Evolutionary conservation across 2,797 vertebrate genomes (phyloP), one percentile per base, ranked within the genome.

Genomic region (Muraenolepis orangiensis): DNA sequence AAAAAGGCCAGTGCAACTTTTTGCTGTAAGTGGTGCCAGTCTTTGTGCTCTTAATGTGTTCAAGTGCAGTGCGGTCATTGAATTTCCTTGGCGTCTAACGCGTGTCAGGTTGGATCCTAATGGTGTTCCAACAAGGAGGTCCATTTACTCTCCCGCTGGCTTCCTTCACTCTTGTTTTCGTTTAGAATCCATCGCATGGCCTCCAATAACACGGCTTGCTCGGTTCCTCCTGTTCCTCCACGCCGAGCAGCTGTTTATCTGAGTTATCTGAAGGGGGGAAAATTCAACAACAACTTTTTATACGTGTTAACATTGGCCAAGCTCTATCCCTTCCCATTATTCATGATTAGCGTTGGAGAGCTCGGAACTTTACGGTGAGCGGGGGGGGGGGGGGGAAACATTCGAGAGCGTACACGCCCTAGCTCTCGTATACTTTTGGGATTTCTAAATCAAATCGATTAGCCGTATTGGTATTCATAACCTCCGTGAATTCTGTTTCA

Each of bases 381-480:
- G n/a, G n/a, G n/a, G n/a, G n/a, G n/a, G n/a, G n/a, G n/a, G n/a
- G n/a, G n/a, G n/a, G n/a, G n/a, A n/a, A 70, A 85, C 85, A 81
- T 86, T 88, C 71, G 64, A 84, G 77, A 76, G 84, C 79, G 90
- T 90, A 92, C 89, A 87, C 87, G 83, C 75, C 78, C 75, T 88
- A 87, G 82, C 87, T 89, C 89, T 90, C 83, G 87, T 89, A 87
- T 89, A 87, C 64, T 66, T 29, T 66, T 30, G 4, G 26, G 23
- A 66, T 30, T 88, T 93, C 87, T 85, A 85, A 90, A 91, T 88
- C 81, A 89, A 91, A 94, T 94, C 89, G 91, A 94, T 93, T 91
- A 92, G 90, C 85, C 82, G 90, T 90, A 92, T 92, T 92, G 85
- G 89, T 92, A 94, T 94, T 94, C 93, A 93, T 93, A 92, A 91